phyloP scores from a whole-genome alignment of 2,113 vertebrate genomes.

The Cephalopterus ornatus region DNA sequence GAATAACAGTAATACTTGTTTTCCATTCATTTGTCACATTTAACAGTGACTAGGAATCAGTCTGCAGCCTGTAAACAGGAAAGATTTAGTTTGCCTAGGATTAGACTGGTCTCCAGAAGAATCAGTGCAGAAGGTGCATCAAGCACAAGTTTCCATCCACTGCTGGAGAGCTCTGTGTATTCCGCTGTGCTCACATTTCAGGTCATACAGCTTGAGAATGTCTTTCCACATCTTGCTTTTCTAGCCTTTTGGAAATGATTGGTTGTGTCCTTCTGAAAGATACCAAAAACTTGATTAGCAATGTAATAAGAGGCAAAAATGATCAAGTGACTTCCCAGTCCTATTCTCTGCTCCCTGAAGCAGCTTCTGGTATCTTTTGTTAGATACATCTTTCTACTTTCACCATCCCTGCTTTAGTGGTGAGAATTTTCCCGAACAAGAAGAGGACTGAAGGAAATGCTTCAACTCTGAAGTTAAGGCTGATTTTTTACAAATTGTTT shows the following conservation, averaged over 20 bases:
- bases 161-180: not conserved
- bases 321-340: not conserved
- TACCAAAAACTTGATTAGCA: not conserved
- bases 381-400: not conserved
- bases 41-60: not conserved
- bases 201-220: fast-evolving
- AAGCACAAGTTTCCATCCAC: not conserved
- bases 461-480: not conserved
- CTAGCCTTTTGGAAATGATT: not conserved
- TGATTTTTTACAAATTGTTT: not conserved
- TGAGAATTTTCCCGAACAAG: not conserved
- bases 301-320: not conserved
- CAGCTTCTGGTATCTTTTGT: not conserved
- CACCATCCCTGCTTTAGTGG: not conserved
- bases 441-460: not conserved
- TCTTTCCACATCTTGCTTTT: not conserved
- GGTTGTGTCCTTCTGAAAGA: not conserved
- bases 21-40: not conserved
- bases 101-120: not conserved
- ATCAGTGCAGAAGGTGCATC: not conserved
- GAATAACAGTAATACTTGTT: not conserved
- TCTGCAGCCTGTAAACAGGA: not conserved
- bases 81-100: not conserved
- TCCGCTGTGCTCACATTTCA: fast-evolving
- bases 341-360: not conserved